Base-by-base conservation (phyloP, 35 echinoderm and acorn worm species). In the Holothuria glaberrima region DNA sequence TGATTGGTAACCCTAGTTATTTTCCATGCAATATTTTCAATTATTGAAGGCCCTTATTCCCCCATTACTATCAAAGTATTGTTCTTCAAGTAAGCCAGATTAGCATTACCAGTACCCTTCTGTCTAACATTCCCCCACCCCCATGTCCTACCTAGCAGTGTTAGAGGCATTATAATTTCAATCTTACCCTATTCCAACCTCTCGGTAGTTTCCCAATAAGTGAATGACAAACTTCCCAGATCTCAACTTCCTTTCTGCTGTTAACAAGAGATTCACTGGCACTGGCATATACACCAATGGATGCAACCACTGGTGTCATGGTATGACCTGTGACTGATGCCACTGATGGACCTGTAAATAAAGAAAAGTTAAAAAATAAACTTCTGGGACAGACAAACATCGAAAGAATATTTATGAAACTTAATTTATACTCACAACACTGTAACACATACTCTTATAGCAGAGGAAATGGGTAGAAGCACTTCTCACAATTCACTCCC, bases 181-280 rank as follows among this genome's bases (percentile, higher is more conserved):
- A 2, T 52, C 95, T 79, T 67, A 98, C 96, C 93, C 96, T 82
- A 59, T 98, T 98, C 96, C 96, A 98, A 33, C 96, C 96, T 59
- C 91, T 90, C 18, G 96, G 93, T 13, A 94, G 63, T 59, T 94
- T 98, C 4, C 56, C 62, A 22, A 93, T 35, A 58, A 94, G 65
- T 22, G 88, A 84, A 58, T 97, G 92, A 85, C 95, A 97, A 10
- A 97, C 84, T 60, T 98, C 96, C 96, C 96, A 98, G 30, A 98
- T 93, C 65, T 98, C 96, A 6, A 86, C 82, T 6, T 98, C 96
- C 34, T 92, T 94, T 17, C 88, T 89, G 50, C 82, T 91, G 57
- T 91, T 92, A 0, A 92, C 83, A 6, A 86, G 54, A 30, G 96
- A 81, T 28, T 79, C 31, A 54, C 96, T 98, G 54, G 96, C 96